Percentiles rank a stretch among this genome's conserved stretches.
Conservation (phyloP, 2,888 invertebrate genomes). For the Drosophila demipolita region DNA sequence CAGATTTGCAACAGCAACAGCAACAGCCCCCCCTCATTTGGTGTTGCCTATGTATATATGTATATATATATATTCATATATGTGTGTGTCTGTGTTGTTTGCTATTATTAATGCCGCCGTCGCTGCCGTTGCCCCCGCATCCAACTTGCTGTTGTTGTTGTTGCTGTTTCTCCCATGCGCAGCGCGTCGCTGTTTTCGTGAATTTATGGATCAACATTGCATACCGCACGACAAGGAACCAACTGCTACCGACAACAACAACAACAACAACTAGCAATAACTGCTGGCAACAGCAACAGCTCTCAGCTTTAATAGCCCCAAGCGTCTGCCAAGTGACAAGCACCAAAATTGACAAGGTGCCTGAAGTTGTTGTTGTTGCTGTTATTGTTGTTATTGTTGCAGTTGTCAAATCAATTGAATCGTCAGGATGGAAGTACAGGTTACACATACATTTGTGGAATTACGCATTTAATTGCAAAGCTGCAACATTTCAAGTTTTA, state of each 20-base stretch:
- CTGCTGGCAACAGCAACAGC: background rate
- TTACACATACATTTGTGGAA: background rate
- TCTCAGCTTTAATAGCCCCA: conserved; percentile 44
- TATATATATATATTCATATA: conserved; percentile 25
- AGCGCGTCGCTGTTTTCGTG: conserved; percentile 59
- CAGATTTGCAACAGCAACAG: conserved; percentile 57
- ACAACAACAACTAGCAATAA: conserved; percentile 3
- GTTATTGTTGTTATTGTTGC: conserved; percentile 10
- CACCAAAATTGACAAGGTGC: conserved; percentile 59
- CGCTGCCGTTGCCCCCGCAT: conserved; percentile 38
- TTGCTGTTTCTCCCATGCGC: conserved; percentile 50
- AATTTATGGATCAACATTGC: conserved; percentile 74
- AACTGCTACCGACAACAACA: conserved; percentile 11
- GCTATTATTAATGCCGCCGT: conserved; percentile 70
- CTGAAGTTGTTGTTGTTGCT: conserved; percentile 8
- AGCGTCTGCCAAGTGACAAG: conserved; percentile 60
- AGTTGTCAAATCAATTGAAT: conserved; percentile 27
- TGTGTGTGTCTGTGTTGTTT: conserved; percentile 49
- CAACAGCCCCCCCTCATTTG: conserved; percentile 71
- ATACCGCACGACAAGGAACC: conserved; percentile 57
- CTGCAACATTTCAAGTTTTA: background rate
- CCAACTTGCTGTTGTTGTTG: conserved; percentile 12
- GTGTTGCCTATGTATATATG: conserved; percentile 47
- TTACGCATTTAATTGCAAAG: background rate
- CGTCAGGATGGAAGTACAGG: conserved; percentile 12